Base-by-base conservation (phyloP, 2,797 vertebrate species). In the Fistularia commersonii region DNA sequence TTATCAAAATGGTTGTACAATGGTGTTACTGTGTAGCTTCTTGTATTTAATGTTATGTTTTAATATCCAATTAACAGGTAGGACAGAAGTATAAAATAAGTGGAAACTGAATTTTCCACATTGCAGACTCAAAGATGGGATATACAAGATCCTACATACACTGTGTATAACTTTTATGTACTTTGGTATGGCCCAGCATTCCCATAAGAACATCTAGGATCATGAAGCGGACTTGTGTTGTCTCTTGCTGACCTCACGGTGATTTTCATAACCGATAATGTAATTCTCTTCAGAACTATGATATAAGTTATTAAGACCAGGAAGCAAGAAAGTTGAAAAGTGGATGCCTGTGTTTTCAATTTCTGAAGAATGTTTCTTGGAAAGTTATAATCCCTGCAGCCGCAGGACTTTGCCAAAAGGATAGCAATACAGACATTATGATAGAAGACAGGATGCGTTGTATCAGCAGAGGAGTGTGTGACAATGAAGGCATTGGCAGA, bases 401-500 rank as follows among this genome's bases (percentile, higher is more conserved):
- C 35, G 41, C 32, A 11, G 53, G 51, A 49, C 15, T 45, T 45
- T 15, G 7, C 23, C 44, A 32, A 51, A 51, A 48, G 54, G 58
- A 68, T 54, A 23, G 51, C 35, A 63, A 58, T 45, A 49, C 43
- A 64, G 62, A 71, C 62, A 41, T 38, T 8, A 34, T 53, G 56
- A 72, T 45, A 45, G 72, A 68, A 53, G 60, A 62, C 44, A 50
- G 64, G 61, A 50, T 69, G 69, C 3, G 23, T 62, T 80, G 53
- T 62, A 71, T 82, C 66, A 77, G 59, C 35, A 64, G 51, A 73
- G 59, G 54, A 61, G 48, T 51, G 46, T 54, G 51, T 51, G 47
- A 85, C 81, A 89, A 81, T 84, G 63, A 68, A 67, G 52, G 57
- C 74, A 82, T 81, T 89, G 74, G 79, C 40, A 39, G 13, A 62